phyloP scores from a whole-genome alignment of 2,113 vertebrate genomes.

The Cavia porcellus region DNA sequence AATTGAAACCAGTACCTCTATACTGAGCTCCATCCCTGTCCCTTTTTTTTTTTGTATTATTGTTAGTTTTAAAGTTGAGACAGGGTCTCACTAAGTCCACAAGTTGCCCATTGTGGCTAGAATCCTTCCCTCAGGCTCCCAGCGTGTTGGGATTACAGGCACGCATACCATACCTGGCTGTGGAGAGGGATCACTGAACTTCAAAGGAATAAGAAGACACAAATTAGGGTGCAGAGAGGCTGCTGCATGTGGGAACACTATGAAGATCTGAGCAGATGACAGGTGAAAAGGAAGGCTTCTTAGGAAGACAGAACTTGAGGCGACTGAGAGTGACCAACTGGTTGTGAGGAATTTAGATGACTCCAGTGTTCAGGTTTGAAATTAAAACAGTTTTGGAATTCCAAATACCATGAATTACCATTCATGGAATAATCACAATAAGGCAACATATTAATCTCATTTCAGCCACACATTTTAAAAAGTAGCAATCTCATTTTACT shows the following conservation, averaged over 20 bases:
- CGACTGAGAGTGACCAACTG: not conserved
- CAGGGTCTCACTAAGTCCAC: not conserved
- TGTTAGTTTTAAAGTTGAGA: not conserved
- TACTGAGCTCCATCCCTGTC: not conserved
- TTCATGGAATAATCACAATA: not conserved
- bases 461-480: not conserved
- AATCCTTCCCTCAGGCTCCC: not conserved
- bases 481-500: not conserved
- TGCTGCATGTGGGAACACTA: too few relatives aligned
- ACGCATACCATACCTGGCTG: not conserved
- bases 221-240: not conserved
- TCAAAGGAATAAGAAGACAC: not conserved
- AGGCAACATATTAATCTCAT: not conserved
- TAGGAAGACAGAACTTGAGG: not conserved
- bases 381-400: not conserved
- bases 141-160: not conserved
- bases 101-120: not conserved
- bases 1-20: not conserved
- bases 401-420: not conserved
- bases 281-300: not conserved
- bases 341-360: not conserved
- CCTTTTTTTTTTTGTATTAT: not conserved
- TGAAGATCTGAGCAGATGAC: not conserved
- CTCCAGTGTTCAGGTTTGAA: not conserved
- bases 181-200: not conserved